Conservation (phyloP, 2,797 vertebrate species). For the Propithecus deckenii region DNA sequence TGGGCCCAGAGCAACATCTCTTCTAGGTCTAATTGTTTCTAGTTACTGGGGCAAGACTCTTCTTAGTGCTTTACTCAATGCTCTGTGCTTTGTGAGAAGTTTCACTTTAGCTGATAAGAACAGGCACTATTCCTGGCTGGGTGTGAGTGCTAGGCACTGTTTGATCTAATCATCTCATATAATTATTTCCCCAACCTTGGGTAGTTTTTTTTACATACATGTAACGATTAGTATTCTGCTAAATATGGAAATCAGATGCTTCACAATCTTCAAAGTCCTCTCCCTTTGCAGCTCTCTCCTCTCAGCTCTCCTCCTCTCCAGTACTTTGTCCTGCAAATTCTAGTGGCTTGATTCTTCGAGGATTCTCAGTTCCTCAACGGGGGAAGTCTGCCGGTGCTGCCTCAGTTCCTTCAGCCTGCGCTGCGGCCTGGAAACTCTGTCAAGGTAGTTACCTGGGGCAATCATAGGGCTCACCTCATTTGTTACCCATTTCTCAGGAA, state of each 20-base stretch:
- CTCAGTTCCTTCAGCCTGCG: not conserved
- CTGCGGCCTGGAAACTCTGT: not conserved
- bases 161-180: not conserved
- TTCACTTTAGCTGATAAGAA: not conserved
- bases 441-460: not conserved
- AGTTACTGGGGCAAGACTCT: not conserved
- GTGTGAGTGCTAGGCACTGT: not conserved
- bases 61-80: not conserved
- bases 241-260: not conserved
- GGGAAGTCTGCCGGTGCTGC: not conserved
- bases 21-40: not conserved
- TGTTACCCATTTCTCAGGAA: not conserved
- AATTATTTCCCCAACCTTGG: not conserved
- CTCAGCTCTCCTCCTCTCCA: not conserved
- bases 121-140: not conserved
- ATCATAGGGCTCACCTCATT: not conserved
- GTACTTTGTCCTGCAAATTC: not conserved
- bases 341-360: not conserved
- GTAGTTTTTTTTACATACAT: not conserved
- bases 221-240: not conserved
- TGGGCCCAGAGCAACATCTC: not conserved
- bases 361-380: not conserved
- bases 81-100: not conserved
- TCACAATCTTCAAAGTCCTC: not conserved
- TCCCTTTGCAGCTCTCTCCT: not conserved